Evolutionary conservation across 1,140 invertebrate genomes (phyloP), one percentile per base, ranked within the genome.

Genomic region (Diorhabda carinulata): DNA sequence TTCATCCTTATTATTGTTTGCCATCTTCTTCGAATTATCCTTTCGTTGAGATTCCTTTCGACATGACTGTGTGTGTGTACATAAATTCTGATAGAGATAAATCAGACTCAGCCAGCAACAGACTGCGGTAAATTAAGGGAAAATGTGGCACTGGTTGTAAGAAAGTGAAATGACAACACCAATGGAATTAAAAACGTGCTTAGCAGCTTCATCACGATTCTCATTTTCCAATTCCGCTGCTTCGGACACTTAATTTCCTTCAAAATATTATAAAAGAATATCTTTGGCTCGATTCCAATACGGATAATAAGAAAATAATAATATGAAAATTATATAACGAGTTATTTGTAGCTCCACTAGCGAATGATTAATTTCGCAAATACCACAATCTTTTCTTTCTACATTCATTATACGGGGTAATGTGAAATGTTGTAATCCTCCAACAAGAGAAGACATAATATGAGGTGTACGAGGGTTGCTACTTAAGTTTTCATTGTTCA

Each of bases 1-100:
- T 71, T 73, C 69, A 73, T 73, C 69, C 69, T 60, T 71, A 73
- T 73, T 73, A 73, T 73, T 71, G 69, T 73, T 73, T 73, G 72
- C 72, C 58, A 73, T 73, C 72, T 71, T 73, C 71, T 71, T 73
- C 72, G 67, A 74, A 74, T 74, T 71, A 73, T 67, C 41, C 64
- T 43, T 59, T 67, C 42, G 42, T 9, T 7, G 59, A 41, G 52
- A n/a, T 8, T 52, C n/a, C 47, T n/a, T 43, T 5, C 47, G 43
- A 40, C 25, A 64, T 58, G 57, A 42, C 68, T 42, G 68, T 52
- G 57, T 72, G 25, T 25, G 69, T 73, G 75, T 76, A 76, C 75
- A 76, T 76, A 76, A 76, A 76, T 76, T 70, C 73, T 71, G 71
- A 76, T 74, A 74, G 72, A 74, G 73, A 76, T 76, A 76, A 76